These are phyloP conservation scores for Ormyrus labotus DNA, from an alignment of 2,888 invertebrate species.

Conservation along the genomic window DNA sequence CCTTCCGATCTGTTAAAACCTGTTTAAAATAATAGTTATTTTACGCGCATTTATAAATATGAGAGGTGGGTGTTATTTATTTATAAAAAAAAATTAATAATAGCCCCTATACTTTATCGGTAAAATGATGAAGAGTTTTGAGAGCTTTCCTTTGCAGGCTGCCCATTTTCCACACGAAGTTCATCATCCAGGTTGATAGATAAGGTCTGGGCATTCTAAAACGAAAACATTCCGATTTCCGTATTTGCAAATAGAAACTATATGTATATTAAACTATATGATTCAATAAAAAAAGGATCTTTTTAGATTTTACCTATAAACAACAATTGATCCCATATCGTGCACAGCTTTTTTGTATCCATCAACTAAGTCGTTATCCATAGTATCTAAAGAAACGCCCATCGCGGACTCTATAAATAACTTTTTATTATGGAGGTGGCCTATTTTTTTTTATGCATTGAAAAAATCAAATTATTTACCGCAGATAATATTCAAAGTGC, in stretches of 20 bases:
- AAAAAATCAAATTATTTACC: constrained; percentile 43
- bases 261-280: not conserved
- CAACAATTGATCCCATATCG: constrained; percentile 38
- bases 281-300: too few relatives aligned
- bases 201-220: constrained; percentile 54
- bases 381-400: constrained; percentile 47
- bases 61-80: not conserved
- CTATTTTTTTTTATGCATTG: too few relatives aligned
- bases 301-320: constrained; percentile 43
- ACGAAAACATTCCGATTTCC: not conserved
- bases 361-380: constrained; percentile 18
- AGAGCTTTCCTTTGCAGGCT: constrained; percentile 48
- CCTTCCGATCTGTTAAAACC: constrained; percentile 53
- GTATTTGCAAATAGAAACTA: not conserved
- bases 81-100: not conserved
- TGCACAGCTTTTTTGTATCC: constrained; percentile 47
- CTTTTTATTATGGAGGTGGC: not conserved
- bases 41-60: too few relatives aligned
- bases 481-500: constrained; percentile 58
- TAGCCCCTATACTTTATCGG: constrained; percentile 19
- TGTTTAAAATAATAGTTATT: constrained; percentile 11
- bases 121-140: constrained; percentile 56
- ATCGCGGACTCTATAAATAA: constrained; percentile 53
- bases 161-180: constrained; percentile 55
- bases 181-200: constrained; percentile 53